phyloP scores from a whole-genome alignment of 2,888 invertebrate species.

The Tenthredo notha region DNA sequence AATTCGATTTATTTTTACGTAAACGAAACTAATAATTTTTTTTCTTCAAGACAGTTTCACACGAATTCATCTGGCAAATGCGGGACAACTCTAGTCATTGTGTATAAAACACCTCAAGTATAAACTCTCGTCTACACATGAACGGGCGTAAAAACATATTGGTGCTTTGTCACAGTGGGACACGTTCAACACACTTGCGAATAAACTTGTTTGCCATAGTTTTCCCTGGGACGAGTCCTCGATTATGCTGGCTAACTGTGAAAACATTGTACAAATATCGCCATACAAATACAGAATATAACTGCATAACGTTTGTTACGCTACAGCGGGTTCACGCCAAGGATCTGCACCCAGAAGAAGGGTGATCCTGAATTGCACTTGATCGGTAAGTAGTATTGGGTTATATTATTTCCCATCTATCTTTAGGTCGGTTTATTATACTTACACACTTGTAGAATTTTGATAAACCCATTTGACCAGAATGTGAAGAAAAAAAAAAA shows the following conservation, averaged over 20 bases:
- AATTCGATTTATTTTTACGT: not conserved
- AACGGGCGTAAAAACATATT: conserved; percentile 70
- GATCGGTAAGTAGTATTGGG: not conserved
- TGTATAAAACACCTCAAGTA: conserved; percentile 56
- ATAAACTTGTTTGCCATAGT: conserved; percentile 24
- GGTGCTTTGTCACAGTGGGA: conserved; percentile 64
- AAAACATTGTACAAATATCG: conserved; percentile 24
- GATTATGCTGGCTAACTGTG: conserved; percentile 34
- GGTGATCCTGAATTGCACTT: not conserved
- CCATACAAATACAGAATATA: not conserved
- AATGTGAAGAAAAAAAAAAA: not conserved
- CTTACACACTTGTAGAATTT: not conserved
- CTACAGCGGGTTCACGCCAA: not conserved
- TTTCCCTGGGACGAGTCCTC: not conserved
- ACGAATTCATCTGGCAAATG: conserved; percentile 62
- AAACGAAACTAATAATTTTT: not conserved
- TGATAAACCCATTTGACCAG: not conserved
- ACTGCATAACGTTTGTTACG: conserved; percentile 4
- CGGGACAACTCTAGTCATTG: conserved; percentile 62
- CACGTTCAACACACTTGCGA: not conserved
- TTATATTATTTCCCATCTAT: not conserved
- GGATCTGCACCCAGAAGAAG: not conserved
- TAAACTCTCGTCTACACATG: conserved; percentile 72
- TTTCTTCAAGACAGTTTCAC: conserved; percentile 54
- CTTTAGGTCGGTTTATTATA: not conserved